Base-by-base conservation (phyloP, 2,797 vertebrate genomes). In the Poecilia picta region DNA sequence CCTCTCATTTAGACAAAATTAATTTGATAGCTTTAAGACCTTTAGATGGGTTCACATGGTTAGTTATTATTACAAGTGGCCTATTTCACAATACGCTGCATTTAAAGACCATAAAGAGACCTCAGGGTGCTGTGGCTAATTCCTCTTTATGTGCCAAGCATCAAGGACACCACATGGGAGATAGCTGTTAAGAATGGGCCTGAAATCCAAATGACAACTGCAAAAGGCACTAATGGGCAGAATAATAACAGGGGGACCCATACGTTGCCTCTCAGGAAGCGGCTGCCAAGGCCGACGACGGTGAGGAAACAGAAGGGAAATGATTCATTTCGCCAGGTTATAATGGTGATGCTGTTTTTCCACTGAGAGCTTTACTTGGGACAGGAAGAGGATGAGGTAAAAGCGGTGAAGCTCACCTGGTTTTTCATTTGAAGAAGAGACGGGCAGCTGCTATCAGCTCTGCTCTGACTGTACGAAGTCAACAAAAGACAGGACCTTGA, bases 201-300 rank as follows among this genome's bases (percentile, higher is more conserved):
- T 80, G 59, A 83, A 85, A 89, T 81, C 81, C 88, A 87, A 87
- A 86, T 77, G 77, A 90, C 87, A 88, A 88, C 47, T 75, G 59
- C 82, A 82, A 51, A 90, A 88, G 83, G 83, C 87, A 75, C 80
- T 89, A 91, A 91, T 91, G 88, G 89, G 87, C 55, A 46, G 36
- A 41, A 82, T 89, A 89, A 89, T 89, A 81, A 85, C 57, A 5
- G 41, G 51, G 8, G 47, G 41, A 64, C 53, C 74, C 0, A 57
- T 74, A 80, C 1, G 23, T 71, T 87, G 82, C 86, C 74, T 78
- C 0, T 1, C 81, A 64, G 77, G 78, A 76, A 81, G 80, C 78
- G 71, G 88, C 93, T 92, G 89, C 89, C 81, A 91, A 85, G 87
- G 87, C 39, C 66, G 75, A 85, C 66, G 75, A 85, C 74, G 72